Conservation (phyloP, 2,113 vertebrate species). For the Illadopsis cleaveri region DNA sequence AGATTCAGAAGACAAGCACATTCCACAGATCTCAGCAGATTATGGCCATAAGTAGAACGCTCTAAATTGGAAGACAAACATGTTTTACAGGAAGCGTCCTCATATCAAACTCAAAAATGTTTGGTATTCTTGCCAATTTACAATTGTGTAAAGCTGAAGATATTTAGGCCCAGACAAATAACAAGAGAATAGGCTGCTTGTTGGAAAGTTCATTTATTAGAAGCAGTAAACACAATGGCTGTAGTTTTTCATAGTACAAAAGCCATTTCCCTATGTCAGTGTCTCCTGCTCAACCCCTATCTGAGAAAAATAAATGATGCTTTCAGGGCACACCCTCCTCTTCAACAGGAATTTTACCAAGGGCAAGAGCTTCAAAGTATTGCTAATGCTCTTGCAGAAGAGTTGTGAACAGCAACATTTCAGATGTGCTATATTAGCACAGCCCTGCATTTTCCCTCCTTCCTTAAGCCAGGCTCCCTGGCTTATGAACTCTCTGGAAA, state of each 20-base stretch:
- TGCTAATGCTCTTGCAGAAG: background rate
- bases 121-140: conserved; percentile 41
- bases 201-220: conserved; percentile 10
- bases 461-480: background rate
- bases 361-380: background rate
- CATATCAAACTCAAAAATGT: conserved; percentile 54
- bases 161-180: background rate
- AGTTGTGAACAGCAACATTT: background rate
- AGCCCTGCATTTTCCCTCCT: background rate
- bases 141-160: conserved; percentile 31
- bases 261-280: background rate
- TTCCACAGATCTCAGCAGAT: conserved; percentile 48
- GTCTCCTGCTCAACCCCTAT: background rate
- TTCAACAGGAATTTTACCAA: background rate
- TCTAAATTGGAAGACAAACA: conserved; percentile 24
- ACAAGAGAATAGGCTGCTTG: conserved; percentile 7
- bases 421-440: background rate
- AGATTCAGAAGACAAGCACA: conserved; percentile 13
- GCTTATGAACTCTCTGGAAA: background rate
- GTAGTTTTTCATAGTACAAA: background rate
- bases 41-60: background rate
- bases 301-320: background rate
- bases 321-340: background rate
- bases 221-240: background rate
- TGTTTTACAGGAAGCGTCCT: conserved; percentile 51